These are phyloP conservation scores for Zaprionus tsacasi DNA, from an alignment of 1,140 invertebrate genomes.

Conservation along the genomic window DNA sequence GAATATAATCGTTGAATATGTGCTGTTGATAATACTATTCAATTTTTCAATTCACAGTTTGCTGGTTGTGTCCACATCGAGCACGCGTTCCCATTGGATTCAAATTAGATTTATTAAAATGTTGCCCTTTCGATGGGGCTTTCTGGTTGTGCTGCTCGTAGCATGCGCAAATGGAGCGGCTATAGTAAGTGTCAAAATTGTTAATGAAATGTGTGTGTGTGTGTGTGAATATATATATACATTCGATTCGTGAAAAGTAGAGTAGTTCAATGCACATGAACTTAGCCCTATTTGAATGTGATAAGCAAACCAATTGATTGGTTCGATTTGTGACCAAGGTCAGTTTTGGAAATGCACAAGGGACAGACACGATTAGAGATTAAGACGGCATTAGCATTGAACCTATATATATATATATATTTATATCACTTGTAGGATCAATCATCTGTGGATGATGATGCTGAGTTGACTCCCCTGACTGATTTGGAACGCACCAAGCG, in stretches of 20 bases:
- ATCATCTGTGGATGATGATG: slow-evolving; percentile 39
- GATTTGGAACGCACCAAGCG: slow-evolving; percentile 64
- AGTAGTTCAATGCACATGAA: slow-evolving; percentile 65
- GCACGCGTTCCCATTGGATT: slow-evolving; percentile 64
- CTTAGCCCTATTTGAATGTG: slow-evolving; percentile 48
- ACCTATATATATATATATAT: slow-evolving; percentile 49
- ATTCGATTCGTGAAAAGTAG: slow-evolving; percentile 34
- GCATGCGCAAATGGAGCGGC: slow-evolving; percentile 73
- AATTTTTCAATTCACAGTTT: slow-evolving; percentile 67
- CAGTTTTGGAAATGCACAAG: slow-evolving; percentile 56
- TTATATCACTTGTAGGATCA: slow-evolving; percentile 54
- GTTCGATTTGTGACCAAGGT: slow-evolving; percentile 65
- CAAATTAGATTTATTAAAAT: slow-evolving; percentile 68
- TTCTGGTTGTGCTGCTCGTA: slow-evolving; percentile 64
- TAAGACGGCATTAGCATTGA: slow-evolving; percentile 66
- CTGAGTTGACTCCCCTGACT: slow-evolving; percentile 34
- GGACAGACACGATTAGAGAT: slow-evolving; percentile 33
- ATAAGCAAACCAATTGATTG: slow-evolving; percentile 47
- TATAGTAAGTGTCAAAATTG: slow-evolving; percentile 73
- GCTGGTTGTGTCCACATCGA: slow-evolving; percentile 48
- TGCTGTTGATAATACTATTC: slow-evolving; percentile 69
- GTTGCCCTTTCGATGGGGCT: slow-evolving; percentile 80
- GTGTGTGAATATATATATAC: not conserved
- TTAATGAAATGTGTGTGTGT: slow-evolving; percentile 48
- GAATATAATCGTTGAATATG: slow-evolving; percentile 34